A percentile compares a stretch with the other conserved stretches of the same genome.
Evolutionary conservation across 2,888 invertebrate species (phyloP).

Genomic region (Xylophagus ater): DNA sequence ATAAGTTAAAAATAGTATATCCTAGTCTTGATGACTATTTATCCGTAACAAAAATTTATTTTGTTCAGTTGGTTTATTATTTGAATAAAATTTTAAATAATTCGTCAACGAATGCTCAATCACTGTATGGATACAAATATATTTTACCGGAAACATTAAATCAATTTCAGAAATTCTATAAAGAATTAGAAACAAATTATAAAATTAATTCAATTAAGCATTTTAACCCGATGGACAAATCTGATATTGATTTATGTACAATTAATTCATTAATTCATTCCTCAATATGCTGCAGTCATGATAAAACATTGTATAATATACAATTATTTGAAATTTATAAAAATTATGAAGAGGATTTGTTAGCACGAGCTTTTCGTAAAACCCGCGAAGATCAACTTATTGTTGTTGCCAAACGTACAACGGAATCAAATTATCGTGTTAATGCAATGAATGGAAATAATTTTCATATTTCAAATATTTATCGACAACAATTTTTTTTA

Average conservation of each 20-base stretch:
- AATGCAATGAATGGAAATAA: constrained; percentile 28
- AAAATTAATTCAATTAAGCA: constrained; percentile 14
- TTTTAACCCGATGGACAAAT: constrained; percentile 36
- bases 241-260: constrained; percentile 44
- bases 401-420: constrained; percentile 34
- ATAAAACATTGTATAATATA: constrained; percentile 51
- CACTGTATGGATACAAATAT: constrained; percentile 16
- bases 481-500: constrained; percentile 30
- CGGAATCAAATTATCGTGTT: constrained; percentile 22
- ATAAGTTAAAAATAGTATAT: constrained; percentile 30
- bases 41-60: constrained; percentile 31
- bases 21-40: constrained; percentile 26
- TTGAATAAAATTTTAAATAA: constrained; percentile 28
- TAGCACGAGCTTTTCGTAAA: constrained; percentile 49
- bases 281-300: constrained; percentile 48
- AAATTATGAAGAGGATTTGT: constrained; percentile 53
- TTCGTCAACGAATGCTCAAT: constrained; percentile 15
- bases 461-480: constrained; percentile 39
- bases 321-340: constrained; percentile 62
- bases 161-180: constrained; percentile 27
- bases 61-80: constrained; percentile 30
- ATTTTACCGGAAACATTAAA: constrained; percentile 32
- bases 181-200: constrained; percentile 13
- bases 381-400: constrained; percentile 50
- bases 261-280: constrained; percentile 53